Evolutionary conservation across 2,888 invertebrate species (phyloP), one percentile per base, ranked within the genome.

Genomic region (Oligia latruncula): DNA sequence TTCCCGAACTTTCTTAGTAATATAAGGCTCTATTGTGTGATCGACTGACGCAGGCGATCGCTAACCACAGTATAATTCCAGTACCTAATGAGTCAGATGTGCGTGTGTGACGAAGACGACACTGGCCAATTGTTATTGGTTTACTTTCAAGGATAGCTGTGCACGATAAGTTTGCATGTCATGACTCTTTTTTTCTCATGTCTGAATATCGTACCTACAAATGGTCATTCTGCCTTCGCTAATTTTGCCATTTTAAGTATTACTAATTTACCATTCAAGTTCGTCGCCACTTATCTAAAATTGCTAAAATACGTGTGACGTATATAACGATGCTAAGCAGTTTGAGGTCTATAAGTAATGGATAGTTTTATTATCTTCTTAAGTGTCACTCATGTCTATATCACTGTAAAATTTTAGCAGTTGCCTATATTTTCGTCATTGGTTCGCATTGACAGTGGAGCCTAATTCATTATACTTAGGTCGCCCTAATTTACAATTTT

Each of bases 1-100:
- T 80, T 83, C 40, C 11, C 46, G 68, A 64, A 73, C 71, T 81
- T 77, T 82, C 71, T 67, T 80, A 77, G 52, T 79, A 64, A 64
- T 66, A 4, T 20, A 40, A 78, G 29, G 9, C n/a, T 77, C 52
- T 74, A 80, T 77, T 77, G 78, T 67, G 64, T 74, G 71, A 52
- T 81, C 78, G 81, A 85, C 77, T 91, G 92, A 91, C 90, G 91
- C 88, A 91, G 84, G 85, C 84, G 83, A 65, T 74, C 79, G 81
- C 86, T 87, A 90, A 90, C 86, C 85, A 80, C 87, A 83, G 85
- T 88, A 86, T 87, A 90, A 89, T 88, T 89, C 85, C 85, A 86
- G 88, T 77, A 55, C 62, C n/a, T 40, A 70, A 78, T 90, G 91
- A 90, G 77, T 90, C 90, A 90, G 80, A 77, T 82, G 83, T 79